Evolutionary conservation across 1,140 invertebrate species (phyloP), one percentile per base, ranked within the genome.

Genomic region (Bombus soroeensis): DNA sequence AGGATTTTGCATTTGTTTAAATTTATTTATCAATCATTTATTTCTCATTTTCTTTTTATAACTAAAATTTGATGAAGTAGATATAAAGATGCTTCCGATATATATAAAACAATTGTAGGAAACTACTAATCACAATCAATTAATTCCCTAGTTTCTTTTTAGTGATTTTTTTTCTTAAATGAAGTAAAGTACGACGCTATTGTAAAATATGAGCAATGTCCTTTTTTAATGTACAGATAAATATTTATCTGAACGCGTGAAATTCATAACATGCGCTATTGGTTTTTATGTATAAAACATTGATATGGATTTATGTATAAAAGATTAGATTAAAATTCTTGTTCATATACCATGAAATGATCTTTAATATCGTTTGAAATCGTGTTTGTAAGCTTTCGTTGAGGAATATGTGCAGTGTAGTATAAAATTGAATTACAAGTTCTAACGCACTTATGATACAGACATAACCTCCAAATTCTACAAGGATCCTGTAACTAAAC

Each of bases 71-170:
- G 0, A 0, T 0, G 4, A n/a, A 62, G 9, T n/a, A n/a, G 13
- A n/a, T n/a, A n/a, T n/a, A 28, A 0, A 62, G 0, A 0, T 6
- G 18, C 47, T 53, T 13, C 3, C 10, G 1, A 2, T 28, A n/a
- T 13, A 5, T 13, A n/a, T n/a, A n/a, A 62, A 22, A n/a, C 12
- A n/a, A n/a, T 62, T n/a, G 28, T 62, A 13, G 10, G 1, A 62
- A 62, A n/a, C 3, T n/a, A 22, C 3, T n/a, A 62, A 62, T 62
- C 12, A 62, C 28, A 10, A n/a, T 13, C 28, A 28, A n/a, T 62
- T 62, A 13, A 2, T 62, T n/a, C 28, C 28, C 59, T 62, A 62
- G 59, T 62, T 62, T 1, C 12, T 13, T 62, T 62, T n/a, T 62
- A 62, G 59, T 62, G 12, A 62, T 3, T 62, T 62, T 59, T 12